Evolutionary conservation across 23 tunicate species (phyloP), one percentile per base, ranked within the genome.

Genomic region (Aplidium turbinatum): DNA sequence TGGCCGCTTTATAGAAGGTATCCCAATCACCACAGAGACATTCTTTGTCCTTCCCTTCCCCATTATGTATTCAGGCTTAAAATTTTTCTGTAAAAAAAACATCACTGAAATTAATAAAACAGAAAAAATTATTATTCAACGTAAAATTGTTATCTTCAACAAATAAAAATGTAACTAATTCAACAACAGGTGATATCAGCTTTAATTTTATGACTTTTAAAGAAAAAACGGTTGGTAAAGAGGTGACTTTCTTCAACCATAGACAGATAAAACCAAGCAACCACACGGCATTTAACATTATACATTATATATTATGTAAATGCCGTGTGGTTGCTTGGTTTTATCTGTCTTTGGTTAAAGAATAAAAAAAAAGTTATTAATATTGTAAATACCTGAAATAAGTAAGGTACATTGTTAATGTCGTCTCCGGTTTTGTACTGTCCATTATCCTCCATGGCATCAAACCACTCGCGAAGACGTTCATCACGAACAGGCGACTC

Each of bases 11-110:
- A 79, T 72, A 0, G 82, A 77, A 2, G 82, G 82, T 31, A 77
- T 63, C 18, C 82, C 82, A 27, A 77, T 77, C 26, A 63, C 60
- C 28, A 77, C 31, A 20, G 82, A 77, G 2, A 75, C 80, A 2
- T 42, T 42, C 16, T 77, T 27, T 46, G 22, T 13, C 16, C 33
- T 39, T 5, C 72, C 82, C 4, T 30, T 47, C 21, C 82, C 82
- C 38, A 77, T 60, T 5, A 63, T 29, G 26, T 33, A 62, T 29
- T 23, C 21, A 3, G 82, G 82, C 1, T 72, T 45, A 30, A 77
- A 62, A 22, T 63, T 77, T 63, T 63, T 77, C 82, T 77, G 11
- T 26, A 61, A 55, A 6, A 7, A 55, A 55, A 9, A 9, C 16
- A 42, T 42, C 9, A 16, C 48, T 42, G 9, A 42, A 16, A n/a